A percentile compares a stretch with the other conserved stretches of the same genome.
phyloP scores from a whole-genome alignment of 2,888 invertebrate genomes.

The Caenorhabditis uteleia region DNA sequence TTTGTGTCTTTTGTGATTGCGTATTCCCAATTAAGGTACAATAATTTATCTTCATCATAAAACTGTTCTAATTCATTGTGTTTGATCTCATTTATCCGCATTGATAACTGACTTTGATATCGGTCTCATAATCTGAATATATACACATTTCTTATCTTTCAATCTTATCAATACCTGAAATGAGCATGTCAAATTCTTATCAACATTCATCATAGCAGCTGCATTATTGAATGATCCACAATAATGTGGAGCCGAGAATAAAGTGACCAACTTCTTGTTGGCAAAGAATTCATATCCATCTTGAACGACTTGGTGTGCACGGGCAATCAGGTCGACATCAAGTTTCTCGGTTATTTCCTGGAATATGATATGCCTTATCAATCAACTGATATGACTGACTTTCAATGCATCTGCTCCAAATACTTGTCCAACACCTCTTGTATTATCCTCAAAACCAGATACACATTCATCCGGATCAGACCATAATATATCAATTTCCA shows the following conservation, averaged over 20 bases:
- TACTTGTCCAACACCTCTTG: constrained; percentile 74
- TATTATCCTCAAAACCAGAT: constrained; percentile 48
- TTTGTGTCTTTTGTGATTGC: too few species aligned
- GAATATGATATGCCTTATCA: too few species aligned
- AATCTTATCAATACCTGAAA: constrained; percentile 35
- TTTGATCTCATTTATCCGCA: too few species aligned
- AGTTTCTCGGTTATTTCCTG: constrained; percentile 49
- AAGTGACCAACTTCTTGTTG: constrained; percentile 54
- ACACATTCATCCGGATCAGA: constrained; percentile 70
- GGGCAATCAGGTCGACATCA: constrained; percentile 57
- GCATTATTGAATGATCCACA: constrained; percentile 59
- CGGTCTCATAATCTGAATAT: constrained; percentile 5
- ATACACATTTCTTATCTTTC: neutral
- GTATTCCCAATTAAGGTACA: too few species aligned
- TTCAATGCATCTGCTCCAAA: constrained; percentile 74
- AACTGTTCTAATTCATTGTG: too few species aligned
- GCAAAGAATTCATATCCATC: constrained; percentile 75
- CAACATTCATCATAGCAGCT: constrained; percentile 62
- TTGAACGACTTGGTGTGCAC: constrained; percentile 72
- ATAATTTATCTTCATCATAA: too few species aligned
- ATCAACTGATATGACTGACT: too few species aligned
- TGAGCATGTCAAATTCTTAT: constrained; percentile 57
- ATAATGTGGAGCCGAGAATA: constrained; percentile 55
- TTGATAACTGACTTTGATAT: constrained; percentile 1
- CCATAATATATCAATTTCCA: constrained; percentile 71